Conservation (phyloP, 1,140 invertebrate genomes). For the Eriocheir sinensis region DNA sequence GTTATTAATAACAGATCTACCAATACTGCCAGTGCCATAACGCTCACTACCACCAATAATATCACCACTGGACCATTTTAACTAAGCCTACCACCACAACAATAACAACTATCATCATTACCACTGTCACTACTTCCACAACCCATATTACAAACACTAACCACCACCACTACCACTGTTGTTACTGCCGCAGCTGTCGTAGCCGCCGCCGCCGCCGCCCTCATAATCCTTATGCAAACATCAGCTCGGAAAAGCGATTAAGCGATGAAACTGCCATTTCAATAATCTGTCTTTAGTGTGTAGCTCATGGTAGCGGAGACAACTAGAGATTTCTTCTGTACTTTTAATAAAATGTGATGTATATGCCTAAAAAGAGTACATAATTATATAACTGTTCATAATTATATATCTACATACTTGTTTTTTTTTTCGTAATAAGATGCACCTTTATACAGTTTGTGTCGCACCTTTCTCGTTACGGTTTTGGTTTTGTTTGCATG, state of each 20-base stretch:
- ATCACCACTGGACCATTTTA: background rate
- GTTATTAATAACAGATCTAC: no score
- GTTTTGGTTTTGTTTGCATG: background rate
- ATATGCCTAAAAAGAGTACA: background rate
- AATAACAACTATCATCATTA: no score
- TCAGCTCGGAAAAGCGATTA: background rate
- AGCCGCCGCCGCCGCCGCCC: no score
- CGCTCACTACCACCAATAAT: background rate
- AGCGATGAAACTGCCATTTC: slow-evolving; percentile 12
- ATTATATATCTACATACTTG: slow-evolving; percentile 42
- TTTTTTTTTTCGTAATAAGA: slow-evolving; percentile 29
- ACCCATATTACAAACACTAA: background rate
- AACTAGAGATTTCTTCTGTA: background rate
- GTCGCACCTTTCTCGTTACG: background rate
- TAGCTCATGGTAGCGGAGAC: background rate
- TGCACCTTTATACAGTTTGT: background rate
- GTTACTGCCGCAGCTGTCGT: background rate
- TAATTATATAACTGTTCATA: background rate
- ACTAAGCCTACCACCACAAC: background rate
- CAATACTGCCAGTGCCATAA: no score
- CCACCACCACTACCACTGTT: background rate
- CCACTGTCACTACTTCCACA: background rate
- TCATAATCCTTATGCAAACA: no score
- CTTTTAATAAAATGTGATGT: background rate
- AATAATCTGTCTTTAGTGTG: background rate